Evolutionary conservation across 2,797 vertebrate genomes (phyloP).

Genomic region (Phylloscopus collybita): DNA sequence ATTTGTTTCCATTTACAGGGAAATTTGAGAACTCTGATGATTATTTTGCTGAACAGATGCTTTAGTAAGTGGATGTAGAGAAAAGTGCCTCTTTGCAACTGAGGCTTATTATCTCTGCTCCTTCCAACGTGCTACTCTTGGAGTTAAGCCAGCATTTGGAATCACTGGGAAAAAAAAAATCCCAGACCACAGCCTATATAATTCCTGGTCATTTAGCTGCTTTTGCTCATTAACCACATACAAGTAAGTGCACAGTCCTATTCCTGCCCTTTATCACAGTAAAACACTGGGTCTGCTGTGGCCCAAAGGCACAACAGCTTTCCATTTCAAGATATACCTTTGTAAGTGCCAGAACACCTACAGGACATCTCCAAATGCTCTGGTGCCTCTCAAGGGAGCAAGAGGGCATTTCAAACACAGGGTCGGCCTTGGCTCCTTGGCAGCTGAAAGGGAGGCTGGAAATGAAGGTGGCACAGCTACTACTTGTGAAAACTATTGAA

Average conservation of each 20-base stretch:
- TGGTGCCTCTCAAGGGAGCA: neutral
- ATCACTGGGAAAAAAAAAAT: neutral
- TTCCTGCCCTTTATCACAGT: neutral
- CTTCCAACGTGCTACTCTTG: neutral
- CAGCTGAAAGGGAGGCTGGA: neutral
- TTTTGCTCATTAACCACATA: neutral
- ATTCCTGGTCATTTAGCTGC: neutral
- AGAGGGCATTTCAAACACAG: neutral
- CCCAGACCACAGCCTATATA: neutral
- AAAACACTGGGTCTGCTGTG: neutral
- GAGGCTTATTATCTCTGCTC: constrained; percentile 74
- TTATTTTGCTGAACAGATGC: constrained; percentile 56
- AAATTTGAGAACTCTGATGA: constrained; percentile 35
- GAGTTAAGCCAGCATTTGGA: neutral
- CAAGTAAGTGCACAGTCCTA: neutral
- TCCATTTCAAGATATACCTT: neutral
- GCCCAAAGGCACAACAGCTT: neutral
- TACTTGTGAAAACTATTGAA: neutral
- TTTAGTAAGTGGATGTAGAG: constrained; percentile 17
- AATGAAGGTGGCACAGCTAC: neutral
- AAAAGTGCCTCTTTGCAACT: constrained; percentile 52
- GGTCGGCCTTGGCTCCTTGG: neutral
- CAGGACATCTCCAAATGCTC: neutral
- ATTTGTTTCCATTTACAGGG: constrained; percentile 26
- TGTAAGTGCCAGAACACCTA: neutral